These are phyloP conservation scores for Nomia melanderi DNA, from an alignment of 1,140 invertebrate genomes.

Conservation along the genomic window DNA sequence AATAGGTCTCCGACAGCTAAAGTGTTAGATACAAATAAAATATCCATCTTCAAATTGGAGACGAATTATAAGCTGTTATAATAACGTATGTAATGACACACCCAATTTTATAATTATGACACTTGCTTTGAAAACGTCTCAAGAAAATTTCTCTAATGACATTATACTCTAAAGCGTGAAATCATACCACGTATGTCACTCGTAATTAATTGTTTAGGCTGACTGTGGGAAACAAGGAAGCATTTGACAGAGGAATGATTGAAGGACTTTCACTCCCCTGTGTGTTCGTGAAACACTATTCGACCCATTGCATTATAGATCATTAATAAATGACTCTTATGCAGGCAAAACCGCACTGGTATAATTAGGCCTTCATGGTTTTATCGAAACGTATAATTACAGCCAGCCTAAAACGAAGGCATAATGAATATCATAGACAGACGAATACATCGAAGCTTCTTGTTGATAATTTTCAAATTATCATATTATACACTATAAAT, in stretches of 20 bases:
- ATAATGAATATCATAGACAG: not conserved
- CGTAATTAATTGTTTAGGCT: constrained; percentile 11
- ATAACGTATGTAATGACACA: no score
- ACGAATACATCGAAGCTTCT: no score
- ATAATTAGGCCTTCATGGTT: constrained; percentile 1
- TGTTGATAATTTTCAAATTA: no score
- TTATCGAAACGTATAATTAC: not conserved
- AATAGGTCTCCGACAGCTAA: no score
- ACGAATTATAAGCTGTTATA: no score
- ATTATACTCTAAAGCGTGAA: not conserved
- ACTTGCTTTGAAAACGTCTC: not conserved
- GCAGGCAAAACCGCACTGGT: not conserved
- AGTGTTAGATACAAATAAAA: no score
- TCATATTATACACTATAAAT: no score
- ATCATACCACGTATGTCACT: not conserved
- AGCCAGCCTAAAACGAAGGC: not conserved
- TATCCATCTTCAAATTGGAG: no score
- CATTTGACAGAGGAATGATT: constrained; percentile 14
- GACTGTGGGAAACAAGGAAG: constrained; percentile 7
- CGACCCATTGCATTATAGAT: constrained; percentile 8
- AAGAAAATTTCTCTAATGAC: no score
- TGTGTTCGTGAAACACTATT: not conserved
- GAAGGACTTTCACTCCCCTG: not conserved
- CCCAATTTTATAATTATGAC: no score
- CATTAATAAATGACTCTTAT: constrained; percentile 1